Evolutionary conservation across 2,888 invertebrate species (phyloP).

Genomic region (Beris morrisii): DNA sequence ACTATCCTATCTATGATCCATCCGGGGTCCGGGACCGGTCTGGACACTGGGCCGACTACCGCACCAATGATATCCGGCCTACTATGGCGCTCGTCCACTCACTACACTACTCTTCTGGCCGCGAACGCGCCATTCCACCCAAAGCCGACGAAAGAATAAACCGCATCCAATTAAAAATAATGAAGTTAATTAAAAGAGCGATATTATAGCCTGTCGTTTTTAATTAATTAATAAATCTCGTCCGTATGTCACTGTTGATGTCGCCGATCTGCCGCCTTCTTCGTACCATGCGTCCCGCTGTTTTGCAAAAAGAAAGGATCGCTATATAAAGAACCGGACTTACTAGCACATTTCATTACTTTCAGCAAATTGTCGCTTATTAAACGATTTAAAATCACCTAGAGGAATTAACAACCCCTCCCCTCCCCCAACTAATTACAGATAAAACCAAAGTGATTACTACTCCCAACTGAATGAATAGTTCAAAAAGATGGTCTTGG

Average conservation of each 20-base stretch:
- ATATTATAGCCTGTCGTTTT: constrained; percentile 45
- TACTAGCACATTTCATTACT: no score
- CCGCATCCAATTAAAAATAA: constrained; percentile 47
- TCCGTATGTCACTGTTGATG: constrained; percentile 39
- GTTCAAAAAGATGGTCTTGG: no score
- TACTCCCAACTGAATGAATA: no score
- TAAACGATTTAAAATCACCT: no score
- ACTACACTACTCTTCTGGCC: background rate
- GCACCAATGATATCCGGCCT: constrained; percentile 3
- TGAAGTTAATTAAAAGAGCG: constrained; percentile 46
- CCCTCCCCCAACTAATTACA: no score
- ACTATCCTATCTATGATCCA: background rate
- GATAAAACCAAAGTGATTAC: no score
- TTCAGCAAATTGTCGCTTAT: no score
- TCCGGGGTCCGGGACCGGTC: background rate
- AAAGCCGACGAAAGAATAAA: constrained; percentile 45
- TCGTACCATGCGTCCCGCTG: background rate
- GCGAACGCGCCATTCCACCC: constrained; percentile 9
- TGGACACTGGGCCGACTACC: background rate
- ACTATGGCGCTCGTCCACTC: constrained; percentile 1
- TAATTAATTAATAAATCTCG: constrained; percentile 46
- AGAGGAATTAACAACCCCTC: no score
- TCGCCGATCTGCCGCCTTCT: constrained; percentile 23
- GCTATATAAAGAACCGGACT: no score
- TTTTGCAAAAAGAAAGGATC: no score